Base-by-base conservation (phyloP, 2,113 vertebrate genomes). In the Sebastes schlegelii region DNA sequence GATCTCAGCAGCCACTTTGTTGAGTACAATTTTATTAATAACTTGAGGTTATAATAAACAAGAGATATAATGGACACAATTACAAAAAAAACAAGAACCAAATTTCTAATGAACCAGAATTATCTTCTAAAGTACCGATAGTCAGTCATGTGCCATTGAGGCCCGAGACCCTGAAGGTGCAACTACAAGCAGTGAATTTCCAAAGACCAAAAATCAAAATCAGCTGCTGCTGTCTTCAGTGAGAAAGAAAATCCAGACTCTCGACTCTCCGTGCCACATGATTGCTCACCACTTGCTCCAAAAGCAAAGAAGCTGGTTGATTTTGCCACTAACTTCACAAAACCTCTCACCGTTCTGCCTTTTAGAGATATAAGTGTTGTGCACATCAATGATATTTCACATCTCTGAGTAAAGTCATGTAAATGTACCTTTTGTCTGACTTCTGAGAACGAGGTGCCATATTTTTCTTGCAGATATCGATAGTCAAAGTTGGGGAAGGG, bases 401-500 rank as follows among this genome's bases (percentile, higher is more conserved):
- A 51, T 14, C 46, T 70, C 45, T 46, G 26, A 42, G 13, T 8
- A 23, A 19, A 34, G 34, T 34, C 46, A 8, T 23, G 19, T n/a
- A 21, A 43, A 58, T 5, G n/a, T 79, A 99, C 98, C 98, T 99
- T 97, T 71, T 91, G 96, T 62, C 94, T 94, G 87, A 91, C 90
- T 65, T 97, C 96, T 0, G 92, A 83, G 58, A 91, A 94, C 7
- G 95, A 95, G 2, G 92, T 96, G 14, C 98, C 98, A 26, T 99
- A 99, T 89, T 99, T 99, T 72, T 97, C 96, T 92, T 98, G 96
- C 64, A 99, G 96, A 89, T 99, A 99, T 3, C 97, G 95, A 90
- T 98, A 98, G 94, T 99, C 97, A 6, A 99, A 99, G 94, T 99
- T 99, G 2, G 98, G 98, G 90, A 98, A 99, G 0, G 98, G 98